Percentiles rank a stretch among this genome's conserved stretches.
Conservation (phyloP, 2,888 invertebrate species). For the Hyalella azteca region DNA sequence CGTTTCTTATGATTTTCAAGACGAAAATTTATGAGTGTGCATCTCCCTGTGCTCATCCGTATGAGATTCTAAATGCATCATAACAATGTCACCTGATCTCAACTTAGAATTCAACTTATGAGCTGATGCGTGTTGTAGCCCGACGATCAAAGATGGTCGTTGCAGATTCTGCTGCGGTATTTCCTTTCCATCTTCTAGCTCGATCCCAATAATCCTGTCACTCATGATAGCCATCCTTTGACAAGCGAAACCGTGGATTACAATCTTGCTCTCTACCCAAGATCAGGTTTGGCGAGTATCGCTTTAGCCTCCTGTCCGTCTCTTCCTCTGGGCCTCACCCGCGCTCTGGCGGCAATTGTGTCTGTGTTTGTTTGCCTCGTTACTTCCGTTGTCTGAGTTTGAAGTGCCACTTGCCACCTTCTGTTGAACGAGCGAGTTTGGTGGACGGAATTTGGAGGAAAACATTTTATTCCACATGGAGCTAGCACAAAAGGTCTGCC, state of each 20-base stretch:
- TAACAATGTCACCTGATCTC: too few relatives aligned
- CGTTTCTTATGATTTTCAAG: too few relatives aligned
- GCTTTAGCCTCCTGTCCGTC: not conserved
- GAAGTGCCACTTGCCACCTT: constrained; percentile 15
- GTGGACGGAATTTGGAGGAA: not conserved
- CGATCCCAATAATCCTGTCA: not conserved
- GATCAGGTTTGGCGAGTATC: not conserved
- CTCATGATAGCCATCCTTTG: not conserved
- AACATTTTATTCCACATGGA: not conserved
- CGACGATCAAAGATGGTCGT: too few relatives aligned
- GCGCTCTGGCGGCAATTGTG: not conserved
- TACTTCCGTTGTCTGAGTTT: constrained; percentile 35
- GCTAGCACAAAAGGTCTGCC: too few relatives aligned
- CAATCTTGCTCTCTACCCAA: not conserved
- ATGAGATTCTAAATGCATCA: too few relatives aligned
- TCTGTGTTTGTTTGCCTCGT: constrained; percentile 5
- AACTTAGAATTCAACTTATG: too few relatives aligned
- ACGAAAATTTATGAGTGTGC: too few relatives aligned
- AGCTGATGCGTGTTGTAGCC: too few relatives aligned
- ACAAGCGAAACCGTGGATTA: not conserved
- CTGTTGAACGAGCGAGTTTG: not conserved
- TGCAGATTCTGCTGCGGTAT: too few relatives aligned
- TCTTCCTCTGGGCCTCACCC: not conserved
- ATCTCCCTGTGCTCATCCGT: too few relatives aligned
- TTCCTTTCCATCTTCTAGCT: not conserved